Evolutionary conservation across 2,797 vertebrate genomes (phyloP).

Genomic region (Hippoglossus hippoglossus): DNA sequence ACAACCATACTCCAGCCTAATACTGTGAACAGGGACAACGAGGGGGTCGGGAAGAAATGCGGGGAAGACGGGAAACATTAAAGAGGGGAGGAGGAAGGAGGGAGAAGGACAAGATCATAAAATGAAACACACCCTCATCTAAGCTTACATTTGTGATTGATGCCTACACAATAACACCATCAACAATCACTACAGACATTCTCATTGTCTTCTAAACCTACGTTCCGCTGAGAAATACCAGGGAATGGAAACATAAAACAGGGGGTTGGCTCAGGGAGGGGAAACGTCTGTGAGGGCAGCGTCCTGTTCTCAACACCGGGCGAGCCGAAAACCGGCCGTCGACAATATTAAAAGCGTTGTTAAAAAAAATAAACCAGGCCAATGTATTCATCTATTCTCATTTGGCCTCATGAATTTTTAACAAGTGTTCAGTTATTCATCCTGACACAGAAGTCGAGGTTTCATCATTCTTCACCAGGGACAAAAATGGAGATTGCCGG

Average conservation of each 20-base stretch:
- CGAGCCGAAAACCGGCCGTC: constrained; percentile 28
- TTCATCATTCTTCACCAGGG: constrained; percentile 56
- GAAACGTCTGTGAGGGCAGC: constrained; percentile 46
- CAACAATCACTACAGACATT: constrained; percentile 75
- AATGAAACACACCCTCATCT: constrained; percentile 68
- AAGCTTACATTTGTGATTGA: constrained; percentile 67
- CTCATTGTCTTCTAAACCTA: constrained; percentile 80
- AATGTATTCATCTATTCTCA: constrained; percentile 63
- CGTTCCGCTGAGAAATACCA: constrained; percentile 63
- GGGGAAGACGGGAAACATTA: constrained; percentile 43
- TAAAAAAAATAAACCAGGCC: constrained; percentile 42
- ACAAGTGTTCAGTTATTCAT: constrained; percentile 65
- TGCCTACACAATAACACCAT: constrained; percentile 75
- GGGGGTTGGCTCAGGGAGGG: constrained; percentile 39
- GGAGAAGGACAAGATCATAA: constrained; percentile 44
- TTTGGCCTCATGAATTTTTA: constrained; percentile 72
- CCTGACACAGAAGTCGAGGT: constrained; percentile 52
- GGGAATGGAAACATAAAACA: constrained; percentile 59
- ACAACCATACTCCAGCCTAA: constrained; percentile 82
- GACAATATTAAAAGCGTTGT: constrained; percentile 17
- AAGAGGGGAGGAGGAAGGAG: constrained; percentile 6
- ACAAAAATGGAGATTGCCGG: constrained; percentile 43
- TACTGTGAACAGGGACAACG: constrained; percentile 81
- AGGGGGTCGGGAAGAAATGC: constrained; percentile 60
- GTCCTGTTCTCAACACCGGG: constrained; percentile 78